Percentiles rank a stretch among this genome's conserved stretches.
Conservation (phyloP, 1,140 invertebrate species). For the Atta texana region DNA sequence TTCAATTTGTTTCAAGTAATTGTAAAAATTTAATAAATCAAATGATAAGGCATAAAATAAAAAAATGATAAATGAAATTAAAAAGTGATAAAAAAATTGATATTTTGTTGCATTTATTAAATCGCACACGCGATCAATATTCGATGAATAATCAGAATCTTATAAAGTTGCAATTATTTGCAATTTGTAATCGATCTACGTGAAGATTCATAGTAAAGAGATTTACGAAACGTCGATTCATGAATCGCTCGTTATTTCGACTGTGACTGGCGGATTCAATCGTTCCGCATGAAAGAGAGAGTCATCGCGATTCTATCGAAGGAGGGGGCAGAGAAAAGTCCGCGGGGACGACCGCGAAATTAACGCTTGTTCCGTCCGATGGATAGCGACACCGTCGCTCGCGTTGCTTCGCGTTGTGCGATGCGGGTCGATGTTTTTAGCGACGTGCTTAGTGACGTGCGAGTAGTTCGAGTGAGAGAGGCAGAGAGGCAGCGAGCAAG, state of each 20-base stretch:
- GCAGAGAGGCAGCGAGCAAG: not conserved
- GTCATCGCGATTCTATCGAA: not conserved
- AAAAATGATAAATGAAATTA: not conserved
- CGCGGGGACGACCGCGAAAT: conserved; percentile 51
- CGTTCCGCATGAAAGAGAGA: not conserved
- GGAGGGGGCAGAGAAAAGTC: not conserved
- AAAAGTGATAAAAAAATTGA: not conserved
- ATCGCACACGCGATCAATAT: not conserved
- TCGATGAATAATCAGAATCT: not conserved
- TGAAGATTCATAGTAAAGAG: not conserved
- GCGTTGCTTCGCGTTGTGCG: conserved; percentile 1
- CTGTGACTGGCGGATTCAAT: not conserved
- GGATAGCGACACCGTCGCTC: conserved; percentile 70
- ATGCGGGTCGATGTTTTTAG: conserved; percentile 75
- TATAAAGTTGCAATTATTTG: not conserved
- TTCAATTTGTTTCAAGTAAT: not conserved
- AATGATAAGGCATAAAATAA: not conserved
- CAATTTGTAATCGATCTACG: not conserved
- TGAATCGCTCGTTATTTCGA: conserved; percentile 1
- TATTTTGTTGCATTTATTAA: not conserved
- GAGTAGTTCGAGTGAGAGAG: conserved; percentile 68
- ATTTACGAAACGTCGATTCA: conserved; percentile 1
- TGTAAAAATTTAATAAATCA: not conserved
- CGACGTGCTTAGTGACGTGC: conserved; percentile 66
- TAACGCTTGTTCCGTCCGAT: conserved; percentile 56